Base-by-base conservation (phyloP, 92 coral and sea anemone genomes). In the Porites rus region DNA sequence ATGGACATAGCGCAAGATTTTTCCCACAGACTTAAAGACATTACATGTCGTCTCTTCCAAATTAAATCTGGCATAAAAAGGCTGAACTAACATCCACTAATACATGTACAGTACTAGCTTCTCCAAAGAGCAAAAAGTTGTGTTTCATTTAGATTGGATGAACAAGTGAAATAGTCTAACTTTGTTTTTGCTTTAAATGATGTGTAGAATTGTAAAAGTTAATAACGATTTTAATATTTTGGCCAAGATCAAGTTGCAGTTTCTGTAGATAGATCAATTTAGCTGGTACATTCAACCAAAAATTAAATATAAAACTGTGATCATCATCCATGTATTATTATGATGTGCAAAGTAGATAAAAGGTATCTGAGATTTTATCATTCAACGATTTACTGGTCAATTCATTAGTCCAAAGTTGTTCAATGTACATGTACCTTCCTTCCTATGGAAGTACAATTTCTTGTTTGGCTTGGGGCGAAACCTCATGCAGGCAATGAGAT, bases 391-490 rank as follows among this genome's bases (percentile, higher is more conserved):
- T 12, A 62, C 12, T 77, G 54, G 65, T 17, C 12, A 66, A 31
- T 51, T 51, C 22, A 21, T 50, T 14, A n/a, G 66, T 65, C 71
- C 69, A 31, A 65, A 65, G 74, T 65, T 38, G 46, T 38, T 38
- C 46, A 38, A 38, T 38, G 7, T 38, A 38, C 46, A 38, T 38
- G 46, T 38, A 79, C 75, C 74, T 64, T 78, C 83, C 25, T 22
- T 66, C 52, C 84, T 51, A 21, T 66, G 75, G 61, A 79, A 79
- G 10, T 74, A 74, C 21, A 69, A 74, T 16, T 69, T 69, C 43
- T 10, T 52, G n/a, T 20, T 78, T 12, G 82, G 17, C 68, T 43
- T 63, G 18, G 59, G 10, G 53, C 20, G 28, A 58, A 43, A 10
- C 17, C 82, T 78, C 82, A 78, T 63, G 54, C 51, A 63, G 21